Base-by-base conservation (phyloP, 2,888 invertebrate genomes). In the Dermolepida albohirtum region DNA sequence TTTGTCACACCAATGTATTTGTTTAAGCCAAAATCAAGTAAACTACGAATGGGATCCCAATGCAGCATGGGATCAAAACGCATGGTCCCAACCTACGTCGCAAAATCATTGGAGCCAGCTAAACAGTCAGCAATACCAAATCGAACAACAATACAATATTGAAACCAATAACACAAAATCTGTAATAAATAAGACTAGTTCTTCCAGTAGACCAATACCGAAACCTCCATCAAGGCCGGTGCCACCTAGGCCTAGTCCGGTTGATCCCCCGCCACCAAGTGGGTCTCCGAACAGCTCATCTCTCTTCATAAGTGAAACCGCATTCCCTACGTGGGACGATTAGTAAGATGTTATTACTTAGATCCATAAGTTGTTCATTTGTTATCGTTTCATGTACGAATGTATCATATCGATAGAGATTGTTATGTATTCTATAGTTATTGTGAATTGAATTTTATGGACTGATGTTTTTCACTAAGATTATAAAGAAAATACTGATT, bases 241-340 rank as follows among this genome's bases (percentile, higher is more conserved):
- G 44, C 71, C 73, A 40, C 74, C 74, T 66, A 75, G 72, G 43
- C 73, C 74, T 64, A 73, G 74, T 65, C 76, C 73, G 69, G 75
- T 79, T 44, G 78, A 77, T 77, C 74, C 78, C 77, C 70, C 77
- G 75, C 69, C 55, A 44, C 72, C 70, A 51, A 66, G 64, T 73
- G 70, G 72, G 74, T 70, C 64, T 81, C 81, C 83, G 70, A 69
- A 73, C 43, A 68, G 72, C 49, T 72, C 75, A 57, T 81, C 82
- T 72, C 84, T 89, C 73, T 89, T 89, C 77, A 83, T 89, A 66
- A 84, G 85, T 67, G 87, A 88, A 78, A 84, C 87, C 55, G 86
- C 84, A 76, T 89, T 89, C 79, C 90, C 90, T 17, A 81, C 86
- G 72, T 90, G 90, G 90, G 90, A 90, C 74, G 90, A 90, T 82